These are phyloP conservation scores for Thumatha senex DNA, from an alignment of 2,888 invertebrate species.

Conservation along the genomic window DNA sequence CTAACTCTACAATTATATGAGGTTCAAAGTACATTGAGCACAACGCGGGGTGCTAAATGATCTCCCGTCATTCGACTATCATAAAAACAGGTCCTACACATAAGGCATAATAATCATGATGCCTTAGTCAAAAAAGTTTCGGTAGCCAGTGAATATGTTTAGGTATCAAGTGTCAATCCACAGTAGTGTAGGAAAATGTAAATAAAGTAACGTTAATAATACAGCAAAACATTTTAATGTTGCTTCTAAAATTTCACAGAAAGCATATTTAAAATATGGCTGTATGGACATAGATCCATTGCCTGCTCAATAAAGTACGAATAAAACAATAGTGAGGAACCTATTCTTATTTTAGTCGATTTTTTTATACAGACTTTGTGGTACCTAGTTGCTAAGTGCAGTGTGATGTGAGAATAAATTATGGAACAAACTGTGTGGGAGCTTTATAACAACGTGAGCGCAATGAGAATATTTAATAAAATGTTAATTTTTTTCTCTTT, in stretches of 20 bases:
- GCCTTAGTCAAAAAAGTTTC: conserved; percentile 8
- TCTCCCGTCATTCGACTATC: conserved; percentile 46
- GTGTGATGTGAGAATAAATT: conserved; percentile 75
- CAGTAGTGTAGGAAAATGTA: too few species aligned
- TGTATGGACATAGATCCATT: too few species aligned
- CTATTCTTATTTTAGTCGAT: conserved; percentile 66
- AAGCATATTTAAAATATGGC: too few species aligned
- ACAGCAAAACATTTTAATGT: too few species aligned
- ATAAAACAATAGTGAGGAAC: conserved; percentile 18
- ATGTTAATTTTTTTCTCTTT: conserved; percentile 66
- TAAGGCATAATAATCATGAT: conserved; percentile 10
- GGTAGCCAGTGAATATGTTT: conserved; percentile 11
- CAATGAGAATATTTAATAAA: conserved; percentile 78
- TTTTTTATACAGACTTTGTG: conserved; percentile 60
- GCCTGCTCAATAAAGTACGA: too few species aligned
- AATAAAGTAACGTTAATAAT: too few species aligned
- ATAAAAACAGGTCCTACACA: conserved; percentile 53
- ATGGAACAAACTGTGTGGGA: conserved; percentile 79
- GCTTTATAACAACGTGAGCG: conserved; percentile 71
- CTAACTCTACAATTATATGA: conserved; percentile 54
- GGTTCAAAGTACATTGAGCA: conserved; percentile 37
- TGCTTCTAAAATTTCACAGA: too few species aligned
- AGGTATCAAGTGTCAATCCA: too few species aligned
- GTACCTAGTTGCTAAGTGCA: conserved; percentile 62
- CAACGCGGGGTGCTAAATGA: conserved; percentile 36